These are phyloP conservation scores for Caracal caracal DNA, from an alignment of 2,113 vertebrate species.

Conservation along the genomic window DNA sequence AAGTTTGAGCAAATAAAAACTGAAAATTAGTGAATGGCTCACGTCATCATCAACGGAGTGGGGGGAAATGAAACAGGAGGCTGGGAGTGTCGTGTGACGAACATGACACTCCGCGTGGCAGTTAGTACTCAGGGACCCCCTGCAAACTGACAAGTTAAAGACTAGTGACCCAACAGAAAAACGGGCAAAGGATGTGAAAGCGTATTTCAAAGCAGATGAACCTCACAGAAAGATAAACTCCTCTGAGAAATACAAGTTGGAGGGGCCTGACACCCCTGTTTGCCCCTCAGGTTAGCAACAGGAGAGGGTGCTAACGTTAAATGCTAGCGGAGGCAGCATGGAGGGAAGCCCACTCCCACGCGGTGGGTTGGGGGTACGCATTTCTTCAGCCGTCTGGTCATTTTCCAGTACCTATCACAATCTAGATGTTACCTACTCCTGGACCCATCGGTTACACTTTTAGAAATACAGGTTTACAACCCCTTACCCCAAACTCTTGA, in stretches of 20 bases:
- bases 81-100: background rate
- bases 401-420: background rate
- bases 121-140: background rate
- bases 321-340: too few species aligned
- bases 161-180: background rate
- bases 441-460: background rate
- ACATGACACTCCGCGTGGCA: background rate
- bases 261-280: background rate
- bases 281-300: background rate
- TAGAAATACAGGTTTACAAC: background rate
- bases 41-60: background rate
- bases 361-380: background rate
- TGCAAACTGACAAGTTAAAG: background rate
- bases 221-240: background rate
- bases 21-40: background rate
- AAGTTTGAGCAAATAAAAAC: background rate
- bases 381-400: background rate
- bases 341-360: background rate
- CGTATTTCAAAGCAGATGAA: background rate
- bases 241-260: background rate
- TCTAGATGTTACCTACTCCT: background rate
- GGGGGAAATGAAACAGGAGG: background rate
- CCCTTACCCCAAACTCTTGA: background rate
- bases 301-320: background rate
- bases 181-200: background rate